Conservation (phyloP, 2,888 invertebrate species). For the Smittia aterrima region DNA sequence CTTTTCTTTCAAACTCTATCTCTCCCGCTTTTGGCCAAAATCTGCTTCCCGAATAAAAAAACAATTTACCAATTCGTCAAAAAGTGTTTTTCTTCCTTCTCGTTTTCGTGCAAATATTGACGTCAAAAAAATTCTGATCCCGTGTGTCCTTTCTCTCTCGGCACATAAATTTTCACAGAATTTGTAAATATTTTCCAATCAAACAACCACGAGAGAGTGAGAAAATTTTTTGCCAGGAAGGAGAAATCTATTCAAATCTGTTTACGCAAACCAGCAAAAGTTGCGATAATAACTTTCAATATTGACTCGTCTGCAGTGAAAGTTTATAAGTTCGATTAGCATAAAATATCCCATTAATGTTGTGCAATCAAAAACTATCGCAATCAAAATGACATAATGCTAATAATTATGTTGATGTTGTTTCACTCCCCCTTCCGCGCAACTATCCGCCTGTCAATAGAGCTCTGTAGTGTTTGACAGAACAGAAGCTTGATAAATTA, state of each 20-base stretch:
- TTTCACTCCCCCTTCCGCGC: too few relatives aligned
- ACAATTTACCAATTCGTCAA: slow-evolving; percentile 31
- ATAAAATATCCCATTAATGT: too few relatives aligned
- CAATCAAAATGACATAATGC: too few relatives aligned
- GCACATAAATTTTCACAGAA: slow-evolving; percentile 3
- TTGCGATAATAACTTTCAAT: slow-evolving; percentile 30
- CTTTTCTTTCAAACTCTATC: neutral
- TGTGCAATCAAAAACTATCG: too few relatives aligned
- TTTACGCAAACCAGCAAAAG: slow-evolving; percentile 16
- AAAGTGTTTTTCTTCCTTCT: slow-evolving; percentile 9
- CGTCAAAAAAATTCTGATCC: slow-evolving; percentile 11
- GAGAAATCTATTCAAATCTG: slow-evolving; percentile 22
- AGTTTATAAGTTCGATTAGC: neutral
- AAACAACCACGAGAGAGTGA: neutral
- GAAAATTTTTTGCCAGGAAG: too few relatives aligned
- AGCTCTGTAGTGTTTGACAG: too few relatives aligned
- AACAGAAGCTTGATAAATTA: neutral
- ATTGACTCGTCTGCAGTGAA: slow-evolving; percentile 17
- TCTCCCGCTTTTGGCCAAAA: neutral
- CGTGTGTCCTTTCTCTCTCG: neutral
- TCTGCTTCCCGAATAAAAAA: neutral
- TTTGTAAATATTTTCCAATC: slow-evolving; percentile 28
- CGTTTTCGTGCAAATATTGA: slow-evolving; percentile 18
- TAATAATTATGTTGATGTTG: too few relatives aligned
- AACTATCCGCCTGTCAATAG: too few relatives aligned